Conservation (phyloP, 2,888 invertebrate genomes). For the Chrysotoxum bicinctum region DNA sequence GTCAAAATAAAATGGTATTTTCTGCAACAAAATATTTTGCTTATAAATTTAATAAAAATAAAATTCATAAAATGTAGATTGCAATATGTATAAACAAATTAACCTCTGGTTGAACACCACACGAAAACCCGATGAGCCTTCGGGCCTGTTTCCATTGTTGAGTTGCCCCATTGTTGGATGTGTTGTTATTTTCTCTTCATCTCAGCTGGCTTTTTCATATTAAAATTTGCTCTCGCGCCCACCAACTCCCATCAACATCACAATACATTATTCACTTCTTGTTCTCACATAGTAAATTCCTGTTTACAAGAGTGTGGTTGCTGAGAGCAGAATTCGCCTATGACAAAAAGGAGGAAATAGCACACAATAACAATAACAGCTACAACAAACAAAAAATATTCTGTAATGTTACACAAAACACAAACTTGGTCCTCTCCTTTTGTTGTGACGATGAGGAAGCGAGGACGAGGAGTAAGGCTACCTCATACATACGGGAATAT, state of each 20-base stretch:
- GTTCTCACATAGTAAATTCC: conserved; percentile 43
- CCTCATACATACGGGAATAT: background rate
- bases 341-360: conserved; percentile 22
- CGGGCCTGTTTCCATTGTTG: conserved; percentile 22
- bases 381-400: conserved; percentile 17
- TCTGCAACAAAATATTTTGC: no score
- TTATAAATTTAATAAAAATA: no score
- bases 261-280: conserved; percentile 34
- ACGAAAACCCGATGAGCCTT: background rate
- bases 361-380: background rate
- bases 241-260: conserved; percentile 23
- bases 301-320: conserved; percentile 45
- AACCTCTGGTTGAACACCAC: background rate
- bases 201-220: conserved; percentile 23
- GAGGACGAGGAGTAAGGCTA: background rate
- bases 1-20: no score
- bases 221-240: conserved; percentile 54
- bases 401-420: conserved; percentile 39
- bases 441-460: conserved; percentile 9
- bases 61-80: background rate
- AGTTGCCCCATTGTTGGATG: background rate
- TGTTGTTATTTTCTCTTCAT: background rate
- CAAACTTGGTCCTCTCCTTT: conserved; percentile 58
- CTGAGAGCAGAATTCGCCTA: conserved; percentile 25
- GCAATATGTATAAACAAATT: background rate